Evolutionary conservation across 2,113 vertebrate species (phyloP), one percentile per base, ranked within the genome.

Genomic region (Macrotus californicus): DNA sequence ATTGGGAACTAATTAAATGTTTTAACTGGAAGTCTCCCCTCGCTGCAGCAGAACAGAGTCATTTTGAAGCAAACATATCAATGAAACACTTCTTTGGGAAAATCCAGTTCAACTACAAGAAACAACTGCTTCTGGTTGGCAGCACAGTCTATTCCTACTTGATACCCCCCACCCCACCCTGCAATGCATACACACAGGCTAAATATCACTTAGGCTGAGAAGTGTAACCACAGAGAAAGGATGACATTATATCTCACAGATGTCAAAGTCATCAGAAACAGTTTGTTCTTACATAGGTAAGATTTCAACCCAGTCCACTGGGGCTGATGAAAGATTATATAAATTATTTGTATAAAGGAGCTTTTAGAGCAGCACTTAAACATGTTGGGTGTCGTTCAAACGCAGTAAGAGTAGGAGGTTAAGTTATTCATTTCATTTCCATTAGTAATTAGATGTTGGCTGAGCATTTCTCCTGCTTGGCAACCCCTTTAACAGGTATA

Each of bases 1-100:
- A 96, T 79, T 95, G 95, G 94, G 97, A 94, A 67, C 96, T 96
- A 97, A 96, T 97, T 97, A 97, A 96, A 97, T 96, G 94, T 97
- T 97, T 96, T 94, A 94, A 95, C 96, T 96, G 96, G 88, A 97
- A 95, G 81, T 80, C 94, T 93, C 77, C 94, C 75, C 73, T 96
- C 88, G 15, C 82, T 96, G 59, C 67, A 96, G 85, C 92, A 97
- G 94, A 95, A 97, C 75, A 96, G 82, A 91, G 92, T 77, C 92
- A 96, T 94, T 95, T 14, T 85, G 94, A 96, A 96, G 93, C 77
- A 97, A 91, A 91, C 59, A 86, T 94, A 81, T 97, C 92, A 95
- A 75, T 97, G 92, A 86, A 96, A 93, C 92, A 89, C 73, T 97
- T 93, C 92, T 96, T 94, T 94, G 66, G 69, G 43, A 77, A 56